Evolutionary conservation across 1,140 invertebrate species (phyloP).

Genomic region (Drosophila repletoides): DNA sequence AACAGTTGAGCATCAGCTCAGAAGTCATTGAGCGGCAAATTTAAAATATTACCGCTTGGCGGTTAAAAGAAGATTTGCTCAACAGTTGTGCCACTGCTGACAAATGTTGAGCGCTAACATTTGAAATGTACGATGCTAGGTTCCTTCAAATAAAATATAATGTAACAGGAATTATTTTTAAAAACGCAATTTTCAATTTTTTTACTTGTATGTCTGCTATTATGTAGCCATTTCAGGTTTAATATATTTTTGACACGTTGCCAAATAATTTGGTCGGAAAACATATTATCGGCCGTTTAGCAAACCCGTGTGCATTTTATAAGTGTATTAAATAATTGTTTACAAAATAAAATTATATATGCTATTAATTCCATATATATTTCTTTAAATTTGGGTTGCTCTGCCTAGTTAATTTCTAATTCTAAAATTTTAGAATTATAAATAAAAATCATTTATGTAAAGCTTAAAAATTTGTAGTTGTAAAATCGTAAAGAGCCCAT

Average conservation of each 20-base stretch:
- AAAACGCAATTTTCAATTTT: too few relatives aligned
- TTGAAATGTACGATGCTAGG: neutral
- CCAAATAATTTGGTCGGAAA: constrained; percentile 26
- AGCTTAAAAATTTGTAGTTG: neutral
- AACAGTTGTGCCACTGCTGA: constrained; percentile 2
- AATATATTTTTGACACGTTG: constrained; percentile 41
- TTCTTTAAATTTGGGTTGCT: neutral
- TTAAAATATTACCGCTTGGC: too few relatives aligned
- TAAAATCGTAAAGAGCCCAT: neutral
- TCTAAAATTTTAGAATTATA: too few relatives aligned
- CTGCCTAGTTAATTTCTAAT: too few relatives aligned
- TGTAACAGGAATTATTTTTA: too few relatives aligned
- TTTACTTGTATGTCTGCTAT: neutral
- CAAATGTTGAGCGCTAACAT: neutral
- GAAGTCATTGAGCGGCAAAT: neutral
- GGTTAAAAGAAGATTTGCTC: too few relatives aligned
- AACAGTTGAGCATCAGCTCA: constrained; percentile 3
- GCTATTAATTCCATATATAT: constrained; percentile 5
- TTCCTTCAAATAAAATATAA: too few relatives aligned
- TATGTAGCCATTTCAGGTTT: constrained; percentile 3
- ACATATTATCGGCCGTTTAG: constrained; percentile 18
- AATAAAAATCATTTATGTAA: too few relatives aligned
- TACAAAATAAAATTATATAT: neutral
- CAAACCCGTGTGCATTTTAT: constrained; percentile 19
- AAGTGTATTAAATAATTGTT: constrained; percentile 28